A percentile compares a stretch with the other conserved stretches of the same genome.
These are phyloP conservation scores for Xylocampa areola DNA, from an alignment of 2,888 invertebrate species.

Conservation along the genomic window DNA sequence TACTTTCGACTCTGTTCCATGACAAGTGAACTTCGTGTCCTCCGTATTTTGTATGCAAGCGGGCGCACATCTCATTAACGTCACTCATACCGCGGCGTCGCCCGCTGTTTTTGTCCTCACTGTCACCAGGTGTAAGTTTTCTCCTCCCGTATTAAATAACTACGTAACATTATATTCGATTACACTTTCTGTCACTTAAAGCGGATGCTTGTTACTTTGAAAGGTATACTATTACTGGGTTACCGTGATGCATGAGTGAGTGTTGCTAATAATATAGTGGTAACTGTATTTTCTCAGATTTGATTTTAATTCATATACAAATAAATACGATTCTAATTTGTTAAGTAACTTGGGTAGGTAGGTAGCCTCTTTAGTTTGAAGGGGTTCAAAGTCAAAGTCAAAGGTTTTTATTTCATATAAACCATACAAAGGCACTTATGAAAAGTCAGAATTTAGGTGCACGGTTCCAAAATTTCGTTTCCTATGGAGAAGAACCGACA, in stretches of 20 bases:
- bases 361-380: too few species aligned
- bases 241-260: slow-evolving; percentile 25
- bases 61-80: slow-evolving; percentile 59
- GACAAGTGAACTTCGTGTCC: slow-evolving; percentile 40
- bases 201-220: slow-evolving; percentile 34
- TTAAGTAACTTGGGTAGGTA: too few species aligned
- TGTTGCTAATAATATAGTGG: slow-evolving; percentile 4
- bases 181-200: slow-evolving; percentile 57
- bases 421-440: too few species aligned
- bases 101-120: slow-evolving; percentile 50
- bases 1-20: slow-evolving; percentile 25
- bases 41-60: slow-evolving; percentile 40
- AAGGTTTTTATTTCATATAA: too few species aligned
- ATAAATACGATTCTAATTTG: too few species aligned
- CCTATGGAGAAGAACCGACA: too few species aligned
- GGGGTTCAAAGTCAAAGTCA: too few species aligned
- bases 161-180: slow-evolving; percentile 57
- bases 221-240: slow-evolving; percentile 34
- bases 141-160: slow-evolving; percentile 58
- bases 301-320: too few species aligned
- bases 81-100: slow-evolving; percentile 54
- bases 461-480: too few species aligned
- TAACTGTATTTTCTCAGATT: too few species aligned
- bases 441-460: too few species aligned
- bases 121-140: slow-evolving; percentile 58